Evolutionary conservation across 2,888 invertebrate genomes (phyloP), one percentile per base, ranked within the genome.

Genomic region (Nymphalis polychloros): DNA sequence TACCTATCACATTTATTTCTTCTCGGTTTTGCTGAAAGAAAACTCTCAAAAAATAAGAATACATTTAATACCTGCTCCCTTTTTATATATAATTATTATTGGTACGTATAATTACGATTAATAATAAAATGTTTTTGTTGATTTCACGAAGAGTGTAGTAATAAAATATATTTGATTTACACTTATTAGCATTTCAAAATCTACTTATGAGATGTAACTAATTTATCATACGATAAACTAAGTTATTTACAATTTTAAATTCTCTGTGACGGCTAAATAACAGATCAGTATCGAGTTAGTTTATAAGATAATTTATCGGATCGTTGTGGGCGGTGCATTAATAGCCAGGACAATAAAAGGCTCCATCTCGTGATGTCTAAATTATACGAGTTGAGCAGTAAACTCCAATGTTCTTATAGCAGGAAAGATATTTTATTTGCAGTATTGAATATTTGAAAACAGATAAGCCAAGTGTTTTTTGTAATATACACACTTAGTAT

Each of bases 271-370:
- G 62, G 68, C 66, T 64, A 70, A 68, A 70, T 69, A 69, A 68
- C 67, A 72, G 74, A 73, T 73, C 66, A 69, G 74, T 77, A 77
- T 79, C 76, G 47, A 67, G 69, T 71, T 70, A 74, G 73, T 76
- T 74, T 75, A 76, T 77, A 77, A 74, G 75, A 76, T 79, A 77
- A 80, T 81, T 78, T 78, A 79, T 80, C 72, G 76, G 71, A 73
- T 70, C 74, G 71, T 77, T 73, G 77, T 75, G 76, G 75, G 78
- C 75, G 75, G 75, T 69, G 72, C 78, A 76, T 79, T 79, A 78
- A 79, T 77, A 73, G 77, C 70, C 69, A 70, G 74, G 75, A 77
- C 75, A 77, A 75, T 77, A 75, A 75, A 77, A 77, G 77, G 74
- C 74, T 70, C 73, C 57, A 19, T 73, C 76, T 73, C 75, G 70